phyloP scores from a whole-genome alignment of 2,797 vertebrate species.

The Rachycentron canadum region DNA sequence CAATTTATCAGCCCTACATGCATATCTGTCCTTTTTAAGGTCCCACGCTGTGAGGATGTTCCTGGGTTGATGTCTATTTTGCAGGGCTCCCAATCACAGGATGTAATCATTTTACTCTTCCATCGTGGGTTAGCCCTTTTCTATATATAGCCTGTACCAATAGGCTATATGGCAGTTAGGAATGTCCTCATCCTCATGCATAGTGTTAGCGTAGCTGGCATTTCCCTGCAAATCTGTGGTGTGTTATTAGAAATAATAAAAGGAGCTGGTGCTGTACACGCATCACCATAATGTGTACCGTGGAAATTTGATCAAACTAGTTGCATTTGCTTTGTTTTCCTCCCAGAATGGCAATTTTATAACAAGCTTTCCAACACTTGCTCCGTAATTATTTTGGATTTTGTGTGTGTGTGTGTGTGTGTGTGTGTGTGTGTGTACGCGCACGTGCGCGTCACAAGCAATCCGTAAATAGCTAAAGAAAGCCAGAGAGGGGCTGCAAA shows the following conservation, averaged over 20 bases:
- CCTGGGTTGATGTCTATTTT: conserved; percentile 54
- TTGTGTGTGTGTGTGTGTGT: not conserved
- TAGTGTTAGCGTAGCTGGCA: conserved; percentile 10
- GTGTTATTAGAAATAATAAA: conserved; percentile 27
- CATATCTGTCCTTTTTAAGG: conserved; percentile 64
- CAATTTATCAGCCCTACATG: conserved; percentile 70
- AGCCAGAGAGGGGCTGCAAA: conserved; percentile 40
- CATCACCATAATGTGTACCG: conserved; percentile 17
- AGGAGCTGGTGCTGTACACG: not conserved
- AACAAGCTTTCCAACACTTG: conserved; percentile 23
- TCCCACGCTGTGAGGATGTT: conserved; percentile 41
- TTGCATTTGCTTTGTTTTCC: conserved; percentile 39
- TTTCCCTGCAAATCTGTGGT: conserved; percentile 28
- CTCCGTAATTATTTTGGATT: conserved; percentile 15
- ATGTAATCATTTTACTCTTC: conserved; percentile 34
- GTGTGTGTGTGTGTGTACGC: not conserved
- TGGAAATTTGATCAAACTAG: conserved; percentile 39
- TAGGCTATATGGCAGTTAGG: not conserved
- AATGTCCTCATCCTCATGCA: conserved; percentile 4
- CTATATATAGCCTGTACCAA: conserved; percentile 15
- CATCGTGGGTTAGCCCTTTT: conserved; percentile 16
- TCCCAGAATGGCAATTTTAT: conserved; percentile 26
- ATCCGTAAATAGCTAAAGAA: conserved; percentile 28
- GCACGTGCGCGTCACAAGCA: conserved; percentile 12
- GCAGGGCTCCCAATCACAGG: conserved; percentile 35